A percentile compares a stretch with the other conserved stretches of the same genome.
phyloP scores from a whole-genome alignment of 2,888 invertebrate genomes.

The Timandra comae region DNA sequence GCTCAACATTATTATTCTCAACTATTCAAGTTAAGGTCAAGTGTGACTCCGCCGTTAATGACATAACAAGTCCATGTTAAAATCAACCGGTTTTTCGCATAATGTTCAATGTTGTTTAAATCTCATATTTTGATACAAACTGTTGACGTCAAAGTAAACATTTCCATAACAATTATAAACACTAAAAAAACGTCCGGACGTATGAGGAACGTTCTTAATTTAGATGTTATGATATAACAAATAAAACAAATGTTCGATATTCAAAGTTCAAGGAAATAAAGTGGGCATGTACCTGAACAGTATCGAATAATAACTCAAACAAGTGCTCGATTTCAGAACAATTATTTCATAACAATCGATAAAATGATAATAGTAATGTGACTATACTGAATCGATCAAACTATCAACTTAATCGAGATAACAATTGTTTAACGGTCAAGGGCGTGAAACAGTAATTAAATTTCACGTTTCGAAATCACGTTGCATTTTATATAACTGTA shows the following conservation, averaged over 20 bases:
- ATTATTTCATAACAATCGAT: constrained; percentile 6
- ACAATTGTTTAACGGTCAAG: constrained; percentile 33
- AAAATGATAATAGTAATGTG: too few relatives aligned
- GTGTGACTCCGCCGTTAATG: constrained; percentile 29
- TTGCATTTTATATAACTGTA: constrained; percentile 67
- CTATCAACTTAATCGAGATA: constrained; percentile 2
- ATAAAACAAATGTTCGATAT: neutral
- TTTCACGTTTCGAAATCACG: constrained; percentile 62
- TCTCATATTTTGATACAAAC: constrained; percentile 3
- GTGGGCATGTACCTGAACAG: neutral
- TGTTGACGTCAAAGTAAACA: constrained; percentile 20
- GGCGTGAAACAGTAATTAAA: constrained; percentile 38
- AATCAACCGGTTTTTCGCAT: constrained; percentile 8
- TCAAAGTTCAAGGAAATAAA: too few relatives aligned
- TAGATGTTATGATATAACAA: constrained; percentile 12
- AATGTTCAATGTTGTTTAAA: constrained; percentile 10
- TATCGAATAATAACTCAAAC: too few relatives aligned
- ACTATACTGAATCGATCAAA: neutral
- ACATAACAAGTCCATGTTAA: constrained; percentile 10
- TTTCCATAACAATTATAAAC: constrained; percentile 13
- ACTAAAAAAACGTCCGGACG: constrained; percentile 13
- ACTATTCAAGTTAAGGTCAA: constrained; percentile 55
- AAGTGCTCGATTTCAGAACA: too few relatives aligned
- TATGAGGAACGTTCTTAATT: constrained; percentile 12
- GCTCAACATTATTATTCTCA: constrained; percentile 40